phyloP scores from a whole-genome alignment of 2,113 vertebrate genomes.

The Rhipidura dahli region DNA sequence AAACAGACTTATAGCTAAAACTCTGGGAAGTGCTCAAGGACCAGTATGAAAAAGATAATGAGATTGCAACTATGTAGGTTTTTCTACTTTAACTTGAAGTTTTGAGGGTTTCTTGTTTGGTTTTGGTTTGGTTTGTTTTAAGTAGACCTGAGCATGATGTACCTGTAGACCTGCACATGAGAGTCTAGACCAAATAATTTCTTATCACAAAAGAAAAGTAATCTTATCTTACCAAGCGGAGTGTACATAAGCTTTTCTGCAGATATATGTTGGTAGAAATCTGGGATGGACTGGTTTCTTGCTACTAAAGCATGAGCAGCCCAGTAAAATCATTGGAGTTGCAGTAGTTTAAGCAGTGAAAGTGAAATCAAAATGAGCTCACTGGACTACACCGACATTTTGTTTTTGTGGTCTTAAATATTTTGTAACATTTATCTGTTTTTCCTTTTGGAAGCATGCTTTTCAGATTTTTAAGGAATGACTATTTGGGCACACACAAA shows the following conservation, averaged over 20 bases:
- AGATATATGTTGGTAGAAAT: background rate
- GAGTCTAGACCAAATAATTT: background rate
- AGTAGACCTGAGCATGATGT: no score
- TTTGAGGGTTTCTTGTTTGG: rapidly evolving
- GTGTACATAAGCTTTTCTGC: background rate
- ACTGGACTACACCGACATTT: background rate
- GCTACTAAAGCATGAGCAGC: background rate
- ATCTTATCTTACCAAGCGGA: background rate
- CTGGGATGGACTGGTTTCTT: background rate
- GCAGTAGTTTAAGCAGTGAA: background rate
- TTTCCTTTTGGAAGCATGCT: background rate
- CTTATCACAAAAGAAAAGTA: background rate
- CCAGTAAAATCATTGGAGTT: background rate
- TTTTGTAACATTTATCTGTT: background rate
- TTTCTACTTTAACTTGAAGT: background rate
- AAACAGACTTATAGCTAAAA: background rate
- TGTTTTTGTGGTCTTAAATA: background rate
- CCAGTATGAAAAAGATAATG: background rate
- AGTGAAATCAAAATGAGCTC: background rate
- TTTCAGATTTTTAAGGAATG: background rate
- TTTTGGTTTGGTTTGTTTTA: background rate
- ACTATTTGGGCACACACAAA: background rate
- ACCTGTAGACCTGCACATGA: background rate
- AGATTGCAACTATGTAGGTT: background rate
- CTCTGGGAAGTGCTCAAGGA: background rate